Evolutionary conservation across 2,888 invertebrate genomes (phyloP).

Genomic region (Autographa pulchrina): DNA sequence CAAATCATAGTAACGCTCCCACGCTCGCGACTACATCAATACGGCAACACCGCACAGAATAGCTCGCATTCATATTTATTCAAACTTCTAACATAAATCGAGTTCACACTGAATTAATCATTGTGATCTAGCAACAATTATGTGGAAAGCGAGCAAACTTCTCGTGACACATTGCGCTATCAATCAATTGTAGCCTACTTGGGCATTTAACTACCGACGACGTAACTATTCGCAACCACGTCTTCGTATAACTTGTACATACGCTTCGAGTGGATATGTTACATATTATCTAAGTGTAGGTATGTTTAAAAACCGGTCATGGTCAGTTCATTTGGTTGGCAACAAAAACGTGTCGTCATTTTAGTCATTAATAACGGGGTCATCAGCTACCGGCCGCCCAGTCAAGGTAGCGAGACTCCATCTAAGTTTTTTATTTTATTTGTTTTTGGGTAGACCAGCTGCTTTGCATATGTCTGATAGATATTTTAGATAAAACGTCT

Average conservation of each 20-base stretch:
- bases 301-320: constrained; percentile 58
- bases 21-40: constrained; percentile 69
- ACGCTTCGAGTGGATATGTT: constrained; percentile 17
- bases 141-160: constrained; percentile 40
- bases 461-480: constrained; percentile 71
- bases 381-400: constrained; percentile 65
- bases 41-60: constrained; percentile 45
- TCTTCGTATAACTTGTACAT: constrained; percentile 26
- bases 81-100: constrained; percentile 49
- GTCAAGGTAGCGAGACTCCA: constrained; percentile 20
- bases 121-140: constrained; percentile 36
- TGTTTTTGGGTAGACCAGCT: constrained; percentile 74
- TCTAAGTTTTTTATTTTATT: constrained; percentile 60
- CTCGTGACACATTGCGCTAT: constrained; percentile 38
- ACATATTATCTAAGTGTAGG: constrained; percentile 41
- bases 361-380: constrained; percentile 75
- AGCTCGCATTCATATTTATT: constrained; percentile 64
- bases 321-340: constrained; percentile 67
- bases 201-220: constrained; percentile 19
- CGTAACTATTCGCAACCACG: constrained; percentile 21
- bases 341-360: constrained; percentile 73
- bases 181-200: constrained; percentile 42
- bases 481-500: constrained; percentile 62
- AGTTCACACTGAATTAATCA: constrained; percentile 43
- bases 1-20: constrained; percentile 87